phyloP scores from a whole-genome alignment of 2,797 vertebrate species.

The Molossus molossus region DNA sequence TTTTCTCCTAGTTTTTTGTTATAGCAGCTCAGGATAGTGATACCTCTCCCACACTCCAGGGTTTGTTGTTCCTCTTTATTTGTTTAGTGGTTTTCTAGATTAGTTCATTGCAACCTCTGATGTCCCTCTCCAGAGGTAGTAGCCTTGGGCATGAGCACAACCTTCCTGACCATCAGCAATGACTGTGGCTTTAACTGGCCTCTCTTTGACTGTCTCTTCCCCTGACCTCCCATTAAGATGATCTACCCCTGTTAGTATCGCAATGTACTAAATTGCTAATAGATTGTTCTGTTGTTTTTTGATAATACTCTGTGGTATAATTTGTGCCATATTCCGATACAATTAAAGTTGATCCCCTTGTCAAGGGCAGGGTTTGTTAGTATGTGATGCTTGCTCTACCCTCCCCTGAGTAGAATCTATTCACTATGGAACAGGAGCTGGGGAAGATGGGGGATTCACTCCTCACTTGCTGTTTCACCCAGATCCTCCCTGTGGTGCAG shows the following conservation, averaged over 20 bases:
- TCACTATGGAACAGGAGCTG: neutral
- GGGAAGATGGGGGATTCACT: neutral
- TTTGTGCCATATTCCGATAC: slow-evolving; percentile 26
- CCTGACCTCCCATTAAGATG: neutral
- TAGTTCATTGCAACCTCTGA: neutral
- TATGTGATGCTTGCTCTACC: slow-evolving; percentile 19
- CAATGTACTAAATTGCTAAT: neutral
- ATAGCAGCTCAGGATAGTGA: neutral
- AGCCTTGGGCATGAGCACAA: neutral
- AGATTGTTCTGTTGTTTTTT: slow-evolving; percentile 25
- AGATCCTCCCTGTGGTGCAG: neutral
- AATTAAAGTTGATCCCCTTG: neutral
- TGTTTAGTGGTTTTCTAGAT: slow-evolving; percentile 29
- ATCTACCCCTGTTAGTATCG: neutral
- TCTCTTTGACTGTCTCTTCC: neutral
- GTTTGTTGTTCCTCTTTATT: slow-evolving; percentile 34
- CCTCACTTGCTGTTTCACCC: slow-evolving; percentile 1
- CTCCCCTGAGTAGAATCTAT: slow-evolving; percentile 32
- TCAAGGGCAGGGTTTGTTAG: neutral
- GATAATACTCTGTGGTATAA: slow-evolving; percentile 11
- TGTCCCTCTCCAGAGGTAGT: neutral
- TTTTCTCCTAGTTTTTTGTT: slow-evolving; percentile 44
- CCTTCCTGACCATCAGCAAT: neutral
- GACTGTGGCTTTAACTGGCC: neutral
- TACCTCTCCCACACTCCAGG: neutral